Evolutionary conservation across 2,888 invertebrate species (phyloP).

Genomic region (Lathronympha strigana): DNA sequence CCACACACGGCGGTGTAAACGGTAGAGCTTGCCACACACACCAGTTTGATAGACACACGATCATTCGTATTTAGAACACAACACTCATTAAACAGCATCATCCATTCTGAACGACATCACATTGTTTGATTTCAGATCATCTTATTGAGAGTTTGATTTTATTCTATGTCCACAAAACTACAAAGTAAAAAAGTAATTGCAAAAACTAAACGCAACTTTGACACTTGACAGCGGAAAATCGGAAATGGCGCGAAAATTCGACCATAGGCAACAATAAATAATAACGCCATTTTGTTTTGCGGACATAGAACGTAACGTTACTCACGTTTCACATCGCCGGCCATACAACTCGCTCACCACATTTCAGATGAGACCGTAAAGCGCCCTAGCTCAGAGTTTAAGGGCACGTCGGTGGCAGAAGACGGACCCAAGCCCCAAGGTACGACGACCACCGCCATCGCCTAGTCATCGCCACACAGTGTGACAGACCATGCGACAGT

Average conservation of each 20-base stretch:
- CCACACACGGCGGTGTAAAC: too few species aligned
- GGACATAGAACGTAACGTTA: slow-evolving; percentile 70
- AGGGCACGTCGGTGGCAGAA: slow-evolving; percentile 85
- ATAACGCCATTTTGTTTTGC: slow-evolving; percentile 48
- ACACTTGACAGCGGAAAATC: not conserved
- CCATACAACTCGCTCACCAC: slow-evolving; percentile 79
- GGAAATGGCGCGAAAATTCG: not conserved
- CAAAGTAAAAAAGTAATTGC: not conserved
- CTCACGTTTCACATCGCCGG: slow-evolving; percentile 66
- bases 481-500: slow-evolving; percentile 78
- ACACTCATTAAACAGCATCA: slow-evolving; percentile 58
- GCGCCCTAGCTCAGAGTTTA: slow-evolving; percentile 95
- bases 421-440: slow-evolving; percentile 77
- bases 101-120: slow-evolving; percentile 47
- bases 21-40: slow-evolving; percentile 80
- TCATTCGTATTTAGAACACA: slow-evolving; percentile 51
- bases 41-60: slow-evolving; percentile 58
- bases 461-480: slow-evolving; percentile 78
- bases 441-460: slow-evolving; percentile 73
- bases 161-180: slow-evolving; percentile 46
- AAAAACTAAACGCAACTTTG: slow-evolving; percentile 21
- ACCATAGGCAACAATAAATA: slow-evolving; percentile 17
- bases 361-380: slow-evolving; percentile 90
- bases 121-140: slow-evolving; percentile 42
- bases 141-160: slow-evolving; percentile 43